These are phyloP conservation scores for Andinoacara biseriatus DNA, from an alignment of 2,113 vertebrate genomes.

Conservation along the genomic window DNA sequence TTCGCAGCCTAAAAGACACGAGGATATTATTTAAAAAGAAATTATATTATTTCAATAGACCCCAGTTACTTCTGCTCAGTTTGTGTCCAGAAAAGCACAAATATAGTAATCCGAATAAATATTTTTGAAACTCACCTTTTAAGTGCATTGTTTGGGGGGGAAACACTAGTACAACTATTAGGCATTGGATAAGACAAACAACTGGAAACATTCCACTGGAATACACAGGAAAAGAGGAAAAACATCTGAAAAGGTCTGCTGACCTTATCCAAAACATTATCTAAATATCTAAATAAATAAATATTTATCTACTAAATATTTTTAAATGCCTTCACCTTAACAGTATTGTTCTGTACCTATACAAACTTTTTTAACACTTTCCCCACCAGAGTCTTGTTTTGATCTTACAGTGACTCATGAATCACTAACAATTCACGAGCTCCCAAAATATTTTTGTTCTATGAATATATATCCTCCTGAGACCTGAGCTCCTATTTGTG, in stretches of 20 bases:
- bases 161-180: too few relatives aligned
- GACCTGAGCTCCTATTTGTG: too few relatives aligned
- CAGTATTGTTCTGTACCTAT: background rate
- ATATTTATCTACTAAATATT: too few relatives aligned
- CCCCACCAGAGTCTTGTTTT: background rate
- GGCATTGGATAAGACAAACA: too few relatives aligned
- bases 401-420: background rate
- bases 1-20: background rate
- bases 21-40: background rate
- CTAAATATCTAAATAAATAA: background rate
- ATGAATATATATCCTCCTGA: too few relatives aligned
- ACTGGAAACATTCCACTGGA: too few relatives aligned
- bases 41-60: background rate
- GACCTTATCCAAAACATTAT: too few relatives aligned
- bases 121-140: too few relatives aligned
- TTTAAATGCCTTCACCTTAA: too few relatives aligned
- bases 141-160: too few relatives aligned
- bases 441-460: background rate
- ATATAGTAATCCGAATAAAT: background rate
- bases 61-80: background rate
- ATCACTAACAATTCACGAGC: background rate
- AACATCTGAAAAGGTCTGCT: background rate
- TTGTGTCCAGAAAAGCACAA: background rate
- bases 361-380: background rate
- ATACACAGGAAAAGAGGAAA: background rate